Conservation (phyloP, 2,797 vertebrate species). For the Chaetodon trifasciatus region DNA sequence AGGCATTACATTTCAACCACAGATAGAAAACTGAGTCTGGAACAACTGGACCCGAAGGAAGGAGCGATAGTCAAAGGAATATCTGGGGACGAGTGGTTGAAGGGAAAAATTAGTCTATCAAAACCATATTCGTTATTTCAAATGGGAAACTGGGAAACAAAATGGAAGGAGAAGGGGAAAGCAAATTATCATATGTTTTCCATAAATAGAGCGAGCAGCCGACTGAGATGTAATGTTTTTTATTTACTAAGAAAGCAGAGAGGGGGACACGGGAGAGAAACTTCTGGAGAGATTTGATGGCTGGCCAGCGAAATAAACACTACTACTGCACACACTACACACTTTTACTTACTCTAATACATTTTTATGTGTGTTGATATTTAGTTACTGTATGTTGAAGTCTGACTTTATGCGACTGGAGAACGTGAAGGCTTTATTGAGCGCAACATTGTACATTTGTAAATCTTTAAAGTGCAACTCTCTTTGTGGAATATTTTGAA, state of each 20-base stretch:
- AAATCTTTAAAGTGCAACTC: background rate
- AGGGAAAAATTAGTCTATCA: slow-evolving; percentile 37
- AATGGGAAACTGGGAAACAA: slow-evolving; percentile 29
- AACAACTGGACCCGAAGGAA: slow-evolving; percentile 37
- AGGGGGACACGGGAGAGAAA: slow-evolving; percentile 8
- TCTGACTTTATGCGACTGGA: background rate
- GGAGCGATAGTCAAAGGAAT: slow-evolving; percentile 40
- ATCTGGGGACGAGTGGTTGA: slow-evolving; percentile 28
- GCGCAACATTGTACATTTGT: background rate
- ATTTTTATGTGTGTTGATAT: background rate
- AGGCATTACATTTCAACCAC: slow-evolving; percentile 69
- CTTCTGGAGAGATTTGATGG: background rate
- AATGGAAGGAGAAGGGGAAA: slow-evolving; percentile 19
- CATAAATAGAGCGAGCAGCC: slow-evolving; percentile 25
- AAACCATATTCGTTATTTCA: slow-evolving; percentile 42
- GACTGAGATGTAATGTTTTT: slow-evolving; percentile 36
- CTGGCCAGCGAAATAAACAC: slow-evolving; percentile 3
- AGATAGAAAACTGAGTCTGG: slow-evolving; percentile 54
- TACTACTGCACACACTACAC: slow-evolving; percentile 15
- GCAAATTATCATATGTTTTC: slow-evolving; percentile 39
- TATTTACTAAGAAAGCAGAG: slow-evolving; percentile 48
- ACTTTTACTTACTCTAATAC: background rate
- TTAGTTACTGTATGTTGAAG: background rate
- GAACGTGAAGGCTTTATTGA: background rate
- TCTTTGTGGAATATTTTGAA: too few relatives aligned